Evolutionary conservation across 2,113 vertebrate species (phyloP).

Genomic region (Gambusia affinis): DNA sequence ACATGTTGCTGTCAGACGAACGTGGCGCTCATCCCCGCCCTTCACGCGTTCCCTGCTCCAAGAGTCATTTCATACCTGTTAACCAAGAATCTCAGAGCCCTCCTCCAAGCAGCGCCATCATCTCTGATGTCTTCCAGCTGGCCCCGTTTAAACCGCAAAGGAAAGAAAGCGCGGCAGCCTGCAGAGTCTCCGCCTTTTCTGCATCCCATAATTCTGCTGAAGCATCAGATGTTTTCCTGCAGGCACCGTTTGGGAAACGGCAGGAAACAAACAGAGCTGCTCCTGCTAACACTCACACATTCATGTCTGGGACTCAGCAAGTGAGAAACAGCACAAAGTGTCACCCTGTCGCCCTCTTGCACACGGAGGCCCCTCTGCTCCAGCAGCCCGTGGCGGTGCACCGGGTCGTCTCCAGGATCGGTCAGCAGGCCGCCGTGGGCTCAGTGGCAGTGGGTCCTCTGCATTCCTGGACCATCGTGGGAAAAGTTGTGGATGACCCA

Average conservation of each 20-base stretch:
- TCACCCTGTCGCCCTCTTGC: slow-evolving; percentile 72
- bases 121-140: slow-evolving; percentile 65
- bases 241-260: slow-evolving; percentile 88
- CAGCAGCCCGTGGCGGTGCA: slow-evolving; percentile 90
- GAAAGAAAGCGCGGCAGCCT: slow-evolving; percentile 66
- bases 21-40: slow-evolving; percentile 71
- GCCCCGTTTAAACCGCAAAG: slow-evolving; percentile 56
- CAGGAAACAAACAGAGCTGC: slow-evolving; percentile 73
- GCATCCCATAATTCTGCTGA: slow-evolving; percentile 65
- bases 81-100: slow-evolving; percentile 11
- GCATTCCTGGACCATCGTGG: slow-evolving; percentile 88
- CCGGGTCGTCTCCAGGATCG: slow-evolving; percentile 89
- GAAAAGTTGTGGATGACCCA: slow-evolving; percentile 80
- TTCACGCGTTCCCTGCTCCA: slow-evolving; percentile 78
- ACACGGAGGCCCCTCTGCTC: slow-evolving; percentile 74
- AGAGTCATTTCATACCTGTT: slow-evolving; percentile 68
- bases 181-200: slow-evolving; percentile 80
- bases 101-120: slow-evolving; percentile 11
- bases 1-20: slow-evolving; percentile 70
- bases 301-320: slow-evolving; percentile 9
- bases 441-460: slow-evolving; percentile 87
- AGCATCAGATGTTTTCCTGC: slow-evolving; percentile 87
- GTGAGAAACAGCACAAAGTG: slow-evolving; percentile 1
- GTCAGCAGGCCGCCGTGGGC: slow-evolving; percentile 85
- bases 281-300: background rate